Conservation (phyloP, 2,113 vertebrate species). For the Strix aluco region DNA sequence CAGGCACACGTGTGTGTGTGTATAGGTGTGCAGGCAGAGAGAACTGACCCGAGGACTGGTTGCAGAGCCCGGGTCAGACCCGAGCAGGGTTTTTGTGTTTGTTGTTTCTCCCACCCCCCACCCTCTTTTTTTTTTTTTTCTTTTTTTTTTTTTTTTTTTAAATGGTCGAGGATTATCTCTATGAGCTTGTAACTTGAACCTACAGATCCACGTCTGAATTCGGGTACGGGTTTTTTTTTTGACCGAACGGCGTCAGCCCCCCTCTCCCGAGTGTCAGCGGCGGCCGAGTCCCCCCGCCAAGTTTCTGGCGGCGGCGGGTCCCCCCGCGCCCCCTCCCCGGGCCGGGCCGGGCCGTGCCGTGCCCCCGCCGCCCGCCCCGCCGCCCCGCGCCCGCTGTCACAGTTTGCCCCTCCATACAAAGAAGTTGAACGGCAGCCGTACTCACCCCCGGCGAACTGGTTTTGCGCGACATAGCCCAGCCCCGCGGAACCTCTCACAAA, state of each 20-base stretch:
- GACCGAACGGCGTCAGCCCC: background rate
- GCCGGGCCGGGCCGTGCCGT: background rate
- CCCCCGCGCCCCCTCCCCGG: background rate
- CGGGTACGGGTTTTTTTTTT: background rate
- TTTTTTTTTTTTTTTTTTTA: background rate
- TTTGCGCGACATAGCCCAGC: conserved; percentile 35
- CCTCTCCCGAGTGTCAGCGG: background rate
- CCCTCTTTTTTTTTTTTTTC: background rate
- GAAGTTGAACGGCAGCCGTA: conserved; percentile 44
- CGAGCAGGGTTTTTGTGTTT: background rate
- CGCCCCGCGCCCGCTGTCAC: conserved; percentile 34
- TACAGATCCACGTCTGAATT: background rate
- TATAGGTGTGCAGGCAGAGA: background rate
- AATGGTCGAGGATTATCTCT: background rate
- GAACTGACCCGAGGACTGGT: background rate
- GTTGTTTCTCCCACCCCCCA: background rate
- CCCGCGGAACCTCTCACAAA: conserved; percentile 36
- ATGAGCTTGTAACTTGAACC: background rate
- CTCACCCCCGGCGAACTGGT: conserved; percentile 53
- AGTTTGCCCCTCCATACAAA: conserved; percentile 43
- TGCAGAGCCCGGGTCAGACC: background rate
- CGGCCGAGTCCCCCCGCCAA: background rate
- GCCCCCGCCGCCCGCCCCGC: background rate
- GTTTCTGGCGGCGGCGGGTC: background rate
- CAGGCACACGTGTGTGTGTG: background rate